A percentile compares a stretch with the other conserved stretches of the same genome.
phyloP scores from a whole-genome alignment of 2,797 vertebrate species.

The Alauda arvensis region DNA sequence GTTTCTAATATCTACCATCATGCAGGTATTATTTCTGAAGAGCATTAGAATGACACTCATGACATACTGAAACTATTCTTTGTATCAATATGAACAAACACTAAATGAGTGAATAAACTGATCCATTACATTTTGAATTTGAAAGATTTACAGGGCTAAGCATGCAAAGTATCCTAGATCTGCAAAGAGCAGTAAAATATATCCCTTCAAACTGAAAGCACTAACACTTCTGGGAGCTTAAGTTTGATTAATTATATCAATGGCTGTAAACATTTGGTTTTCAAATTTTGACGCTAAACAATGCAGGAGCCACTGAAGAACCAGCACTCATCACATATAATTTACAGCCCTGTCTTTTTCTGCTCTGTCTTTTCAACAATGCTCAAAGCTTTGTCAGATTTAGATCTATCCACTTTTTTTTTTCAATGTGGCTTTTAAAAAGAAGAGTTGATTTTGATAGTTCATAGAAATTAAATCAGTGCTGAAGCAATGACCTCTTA shows the following conservation, averaged over 20 bases:
- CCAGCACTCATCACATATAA: background rate
- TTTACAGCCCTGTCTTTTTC: background rate
- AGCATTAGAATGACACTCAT: background rate
- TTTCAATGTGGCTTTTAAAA: background rate
- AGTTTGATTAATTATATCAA: background rate
- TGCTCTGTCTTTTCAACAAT: background rate
- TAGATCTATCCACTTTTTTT: background rate
- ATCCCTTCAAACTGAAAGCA: background rate
- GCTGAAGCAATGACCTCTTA: background rate
- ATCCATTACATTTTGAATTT: background rate
- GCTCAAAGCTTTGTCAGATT: background rate
- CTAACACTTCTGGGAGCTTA: background rate
- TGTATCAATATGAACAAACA: background rate
- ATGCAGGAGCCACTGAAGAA: background rate
- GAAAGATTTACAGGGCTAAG: background rate
- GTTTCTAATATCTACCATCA: background rate
- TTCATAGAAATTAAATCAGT: background rate
- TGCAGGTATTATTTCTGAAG: background rate
- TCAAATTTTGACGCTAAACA: slow-evolving; percentile 13
- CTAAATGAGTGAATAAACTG: background rate
- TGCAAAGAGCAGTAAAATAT: background rate
- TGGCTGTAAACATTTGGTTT: background rate
- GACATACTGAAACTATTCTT: background rate
- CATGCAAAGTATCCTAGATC: background rate
- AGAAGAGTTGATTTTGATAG: background rate